Base-by-base conservation (phyloP, 2,888 invertebrate genomes). In the Lamproptera curius region DNA sequence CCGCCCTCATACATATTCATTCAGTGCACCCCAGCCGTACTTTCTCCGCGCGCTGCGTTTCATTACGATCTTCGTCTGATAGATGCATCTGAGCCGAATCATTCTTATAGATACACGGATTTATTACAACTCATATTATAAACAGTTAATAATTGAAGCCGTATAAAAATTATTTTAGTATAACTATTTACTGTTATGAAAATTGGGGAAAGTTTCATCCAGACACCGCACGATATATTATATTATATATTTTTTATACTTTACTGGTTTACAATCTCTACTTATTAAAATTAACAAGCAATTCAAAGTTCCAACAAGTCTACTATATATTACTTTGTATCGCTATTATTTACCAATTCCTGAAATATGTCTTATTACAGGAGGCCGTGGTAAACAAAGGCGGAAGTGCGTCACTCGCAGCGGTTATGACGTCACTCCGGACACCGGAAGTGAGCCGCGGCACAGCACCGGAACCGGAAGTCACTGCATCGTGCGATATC, bases 1-100 rank as follows among this genome's bases (percentile, higher is more conserved):
- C 45, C 44, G 15, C 51, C 52, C 61, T 90, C 89, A 90, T 91
- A 88, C 90, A 91, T 91, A 91, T 90, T 90, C 90, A 91, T 81
- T 73, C 80, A 81, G 87, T 90, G 90, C 90, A 90, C 89, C 90
- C 71, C 45, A 54, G 43, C 61, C 71, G 73, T 76, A 84, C 84
- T 84, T 84, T 85, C 83, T 78, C 82, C 76, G 57, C 63, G 66
- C 63, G 28, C 41, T 48, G 48, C 48, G 47, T 42, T 48, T 48
- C 43, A 43, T 49, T 44, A 44, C 49, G 39, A 48, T 48, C 42
- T 23, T 17, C 35, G 43, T 41, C 44, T 36, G 40, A 36, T 43
- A 43, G 40, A 35, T 49, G 49, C 49, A 49, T 40, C 49, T 44
- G 44, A 36, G 28, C 35, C 31, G 31, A 43, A 43, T 40, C 20